Base-by-base conservation (phyloP, 2,113 vertebrate genomes). In the Rhinolophus sinicus region DNA sequence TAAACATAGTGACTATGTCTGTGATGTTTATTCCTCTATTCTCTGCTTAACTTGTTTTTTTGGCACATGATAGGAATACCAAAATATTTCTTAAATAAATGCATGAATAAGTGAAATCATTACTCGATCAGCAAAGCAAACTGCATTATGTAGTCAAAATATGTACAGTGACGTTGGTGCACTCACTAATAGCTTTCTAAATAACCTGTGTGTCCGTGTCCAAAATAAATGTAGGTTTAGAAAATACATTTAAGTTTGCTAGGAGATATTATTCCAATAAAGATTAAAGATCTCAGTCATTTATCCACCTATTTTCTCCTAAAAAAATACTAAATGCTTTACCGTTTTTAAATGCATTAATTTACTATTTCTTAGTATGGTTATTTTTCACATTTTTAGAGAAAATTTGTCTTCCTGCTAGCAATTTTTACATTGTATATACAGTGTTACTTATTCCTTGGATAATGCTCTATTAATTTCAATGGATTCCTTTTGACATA, bases 391-490 rank as follows among this genome's bases (percentile, higher is more conserved):
- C 33, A 62, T 75, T 80, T 92, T 92, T 94, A 91, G 47, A 96
- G 69, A 91, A 96, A 97, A 92, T 81, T 50, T 93, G 62, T 93
- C 88, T 96, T 93, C 33, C 60, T 90, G 56, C 75, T 94, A 95
- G 40, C 67, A 93, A 94, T 91, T 92, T 73, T 26, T 80, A 80
- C 52, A 92, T 94, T 92, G 92, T 92, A 76, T 95, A 92, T 94
- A 93, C 78, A 75, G 8, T 97, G 88, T 97, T 97, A 92, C 83
- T 96, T 98, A 97, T 84, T 98, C 72, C 82, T 93, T 96, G 86
- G 95, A 98, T 97, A 98, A 98, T 96, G 93, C 95, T 81, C 92
- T 98, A 97, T 98, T 98, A 98, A 98, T 98, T 98, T 97, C 95
- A 97, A 54, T 35, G 38, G 93, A 98, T 98, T 98, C 50, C 65